These are phyloP conservation scores for Calliphora vicina DNA, from an alignment of 1,140 invertebrate species.

Conservation along the genomic window DNA sequence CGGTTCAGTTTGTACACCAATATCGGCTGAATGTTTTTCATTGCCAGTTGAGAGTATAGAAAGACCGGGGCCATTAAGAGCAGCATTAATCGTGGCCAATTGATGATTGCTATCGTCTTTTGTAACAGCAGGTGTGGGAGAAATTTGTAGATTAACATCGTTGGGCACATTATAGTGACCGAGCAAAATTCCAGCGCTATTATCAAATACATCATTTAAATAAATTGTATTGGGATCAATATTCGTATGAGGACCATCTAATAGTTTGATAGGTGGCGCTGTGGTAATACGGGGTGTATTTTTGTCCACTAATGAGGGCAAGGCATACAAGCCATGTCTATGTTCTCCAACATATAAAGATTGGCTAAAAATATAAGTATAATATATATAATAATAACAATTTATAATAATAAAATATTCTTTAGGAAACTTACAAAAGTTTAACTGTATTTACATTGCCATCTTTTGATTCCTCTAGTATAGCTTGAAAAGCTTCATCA, in stretches of 20 bases:
- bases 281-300: constrained; percentile 77
- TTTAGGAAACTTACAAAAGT: constrained; percentile 72
- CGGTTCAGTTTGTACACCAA: constrained; percentile 57
- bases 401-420: not conserved
- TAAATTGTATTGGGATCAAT: constrained; percentile 56
- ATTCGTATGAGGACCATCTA: constrained; percentile 72
- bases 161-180: constrained; percentile 86
- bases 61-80: constrained; percentile 48
- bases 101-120: constrained; percentile 49
- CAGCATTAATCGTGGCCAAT: constrained; percentile 53
- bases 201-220: constrained; percentile 59
- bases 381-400: too few species aligned
- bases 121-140: constrained; percentile 46
- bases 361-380: constrained; percentile 70
- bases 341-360: constrained; percentile 95
- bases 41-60: constrained; percentile 53
- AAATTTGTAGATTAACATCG: constrained; percentile 51
- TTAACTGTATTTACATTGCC: constrained; percentile 75
- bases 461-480: constrained; percentile 71
- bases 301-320: constrained; percentile 90
- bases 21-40: constrained; percentile 49
- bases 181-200: constrained; percentile 67
- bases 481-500: constrained; percentile 80
- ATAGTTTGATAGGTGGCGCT: constrained; percentile 68
- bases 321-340: constrained; percentile 83